Percentiles rank a stretch among this genome's conserved stretches.
Evolutionary conservation across 1,140 invertebrate species (phyloP).

Genomic region (Drosophila leontia): DNA sequence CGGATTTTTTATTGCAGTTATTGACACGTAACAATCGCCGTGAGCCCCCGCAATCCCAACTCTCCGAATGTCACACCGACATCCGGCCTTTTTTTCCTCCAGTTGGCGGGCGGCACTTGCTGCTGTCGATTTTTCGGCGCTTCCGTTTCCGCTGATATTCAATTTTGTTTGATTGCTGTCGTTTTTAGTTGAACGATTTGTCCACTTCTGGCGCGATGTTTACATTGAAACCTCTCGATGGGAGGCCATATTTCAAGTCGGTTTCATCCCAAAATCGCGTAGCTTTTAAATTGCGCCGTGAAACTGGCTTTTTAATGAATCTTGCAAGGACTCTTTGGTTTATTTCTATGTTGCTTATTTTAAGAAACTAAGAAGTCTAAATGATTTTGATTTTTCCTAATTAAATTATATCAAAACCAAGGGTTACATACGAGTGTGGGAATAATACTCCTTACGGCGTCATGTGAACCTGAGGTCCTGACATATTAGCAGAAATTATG

Average conservation of each 20-base stretch:
- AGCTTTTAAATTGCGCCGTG: neutral
- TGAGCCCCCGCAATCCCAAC: conserved; percentile 18
- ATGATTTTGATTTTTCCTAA: neutral
- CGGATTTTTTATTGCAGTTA: conserved; percentile 76
- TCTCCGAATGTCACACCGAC: conserved; percentile 50
- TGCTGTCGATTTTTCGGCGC: conserved; percentile 57
- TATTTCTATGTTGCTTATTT: no score
- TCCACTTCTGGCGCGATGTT: conserved; percentile 72
- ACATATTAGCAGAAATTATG: conserved; percentile 44
- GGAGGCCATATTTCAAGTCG: conserved; percentile 64
- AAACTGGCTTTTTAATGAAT: neutral
- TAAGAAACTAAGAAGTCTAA: no score
- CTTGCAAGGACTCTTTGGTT: neutral
- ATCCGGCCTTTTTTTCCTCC: conserved; percentile 19
- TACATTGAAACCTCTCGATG: conserved; percentile 66
- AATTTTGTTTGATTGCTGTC: conserved; percentile 82
- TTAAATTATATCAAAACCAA: neutral
- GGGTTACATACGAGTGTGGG: conserved; percentile 2
- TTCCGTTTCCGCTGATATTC: conserved; percentile 77
- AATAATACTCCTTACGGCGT: neutral
- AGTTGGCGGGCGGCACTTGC: conserved; percentile 8
- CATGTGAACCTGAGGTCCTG: conserved; percentile 12
- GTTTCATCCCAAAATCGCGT: neutral
- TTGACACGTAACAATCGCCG: conserved; percentile 81
- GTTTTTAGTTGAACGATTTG: conserved; percentile 80